These are phyloP conservation scores for Aphelinus certus DNA, from an alignment of 1,140 invertebrate species.

Conservation along the genomic window DNA sequence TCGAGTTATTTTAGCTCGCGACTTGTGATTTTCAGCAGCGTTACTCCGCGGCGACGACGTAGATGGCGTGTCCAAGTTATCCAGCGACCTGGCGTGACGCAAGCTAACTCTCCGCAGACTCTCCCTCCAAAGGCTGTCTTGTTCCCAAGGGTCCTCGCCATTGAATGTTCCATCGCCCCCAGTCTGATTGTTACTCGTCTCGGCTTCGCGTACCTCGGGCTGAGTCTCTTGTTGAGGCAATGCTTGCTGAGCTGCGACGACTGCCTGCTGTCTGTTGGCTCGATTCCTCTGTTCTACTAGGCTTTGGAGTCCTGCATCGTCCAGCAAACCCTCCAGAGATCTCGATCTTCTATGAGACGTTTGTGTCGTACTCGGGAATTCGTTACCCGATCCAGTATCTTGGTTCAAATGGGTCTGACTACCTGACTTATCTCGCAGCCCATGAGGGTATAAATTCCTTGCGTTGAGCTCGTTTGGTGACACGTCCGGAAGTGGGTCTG, in stretches of 20 bases:
- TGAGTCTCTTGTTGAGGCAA: background rate
- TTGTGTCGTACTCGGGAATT: constrained; percentile 36
- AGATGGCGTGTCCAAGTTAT: constrained; percentile 72
- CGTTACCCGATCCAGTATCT: constrained; percentile 5
- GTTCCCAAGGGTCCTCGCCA: constrained; percentile 82
- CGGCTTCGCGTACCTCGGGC: background rate
- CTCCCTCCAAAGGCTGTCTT: constrained; percentile 83
- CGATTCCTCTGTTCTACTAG: constrained; percentile 52
- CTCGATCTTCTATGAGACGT: constrained; percentile 64
- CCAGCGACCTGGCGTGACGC: constrained; percentile 81
- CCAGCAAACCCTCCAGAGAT: constrained; percentile 73
- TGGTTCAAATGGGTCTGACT: constrained; percentile 36
- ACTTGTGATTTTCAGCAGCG: constrained; percentile 31
- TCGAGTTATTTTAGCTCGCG: constrained; percentile 66
- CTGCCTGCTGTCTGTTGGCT: constrained; percentile 40
- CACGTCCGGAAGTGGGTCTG: constrained; percentile 53
- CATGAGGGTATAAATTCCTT: constrained; percentile 68
- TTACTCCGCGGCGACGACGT: background rate
- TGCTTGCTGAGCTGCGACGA: background rate
- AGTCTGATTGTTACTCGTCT: background rate
- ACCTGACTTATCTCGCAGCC: constrained; percentile 60
- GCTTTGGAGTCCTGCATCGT: constrained; percentile 66
- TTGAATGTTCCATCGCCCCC: constrained; percentile 44
- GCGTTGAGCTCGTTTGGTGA: constrained; percentile 53
- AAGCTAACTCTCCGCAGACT: constrained; percentile 80